Percentiles rank a stretch among this genome's conserved stretches.
Conservation (phyloP, 1,140 invertebrate genomes). For the Ooceraea biroi region DNA sequence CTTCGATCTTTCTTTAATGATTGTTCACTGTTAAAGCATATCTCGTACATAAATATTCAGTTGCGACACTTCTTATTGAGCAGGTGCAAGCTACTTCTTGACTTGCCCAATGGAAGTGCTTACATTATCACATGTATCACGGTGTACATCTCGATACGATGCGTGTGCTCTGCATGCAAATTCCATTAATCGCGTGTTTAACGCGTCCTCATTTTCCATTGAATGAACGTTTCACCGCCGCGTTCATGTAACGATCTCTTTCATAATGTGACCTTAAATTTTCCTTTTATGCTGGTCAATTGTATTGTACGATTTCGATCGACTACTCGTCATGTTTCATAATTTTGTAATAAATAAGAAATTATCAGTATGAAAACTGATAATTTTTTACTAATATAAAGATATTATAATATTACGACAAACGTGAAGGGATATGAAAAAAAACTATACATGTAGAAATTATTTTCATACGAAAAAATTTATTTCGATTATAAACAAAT, state of each 20-base stretch:
- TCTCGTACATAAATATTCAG: not conserved
- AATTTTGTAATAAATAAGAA: not conserved
- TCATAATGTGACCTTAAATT: conserved; percentile 38
- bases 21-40: not conserved
- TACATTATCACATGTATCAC: not conserved
- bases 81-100: conserved; percentile 10
- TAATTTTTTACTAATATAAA: not conserved
- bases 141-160: not conserved
- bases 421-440: not conserved
- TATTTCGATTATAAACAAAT: conserved; percentile 61
- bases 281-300: conserved; percentile 1
- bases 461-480: conserved; percentile 63
- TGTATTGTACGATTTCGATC: conserved; percentile 12
- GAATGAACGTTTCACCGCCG: conserved; percentile 55
- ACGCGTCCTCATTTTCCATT: conserved; percentile 48
- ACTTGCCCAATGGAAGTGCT: conserved; percentile 24
- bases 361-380: not conserved
- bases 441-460: too few relatives aligned
- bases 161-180: conserved; percentile 49
- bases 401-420: not conserved
- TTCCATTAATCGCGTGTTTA: conserved; percentile 49
- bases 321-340: not conserved
- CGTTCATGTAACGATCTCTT: conserved; percentile 15
- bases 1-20: not conserved
- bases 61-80: conserved; percentile 31